Evolutionary conservation across 2,797 vertebrate genomes (phyloP).

Genomic region (Amniataba percoides): DNA sequence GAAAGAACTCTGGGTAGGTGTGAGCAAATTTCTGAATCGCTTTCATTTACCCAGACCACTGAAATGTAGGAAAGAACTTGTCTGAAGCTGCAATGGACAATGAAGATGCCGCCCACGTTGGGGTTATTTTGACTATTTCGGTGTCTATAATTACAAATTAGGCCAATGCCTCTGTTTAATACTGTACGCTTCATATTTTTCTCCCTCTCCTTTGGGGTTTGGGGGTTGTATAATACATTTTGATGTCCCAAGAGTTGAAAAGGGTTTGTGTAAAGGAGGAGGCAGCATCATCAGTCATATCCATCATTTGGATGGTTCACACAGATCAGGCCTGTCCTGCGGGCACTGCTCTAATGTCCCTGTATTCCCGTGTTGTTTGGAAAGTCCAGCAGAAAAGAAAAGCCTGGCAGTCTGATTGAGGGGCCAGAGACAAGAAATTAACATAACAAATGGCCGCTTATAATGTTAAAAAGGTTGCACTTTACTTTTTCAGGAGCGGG

Average conservation of each 20-base stretch:
- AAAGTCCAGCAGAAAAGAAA: slow-evolving; percentile 14
- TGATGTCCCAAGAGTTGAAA: slow-evolving; percentile 36
- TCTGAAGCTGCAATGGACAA: slow-evolving; percentile 55
- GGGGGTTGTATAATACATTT: slow-evolving; percentile 27
- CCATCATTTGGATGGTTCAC: slow-evolving; percentile 31
- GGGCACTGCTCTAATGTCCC: slow-evolving; percentile 23
- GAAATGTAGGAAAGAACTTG: slow-evolving; percentile 32
- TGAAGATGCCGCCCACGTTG: slow-evolving; percentile 36
- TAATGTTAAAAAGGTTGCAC: slow-evolving; percentile 80
- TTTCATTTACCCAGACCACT: slow-evolving; percentile 47
- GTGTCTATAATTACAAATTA: slow-evolving; percentile 42
- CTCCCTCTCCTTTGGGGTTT: slow-evolving; percentile 22
- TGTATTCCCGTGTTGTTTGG: slow-evolving; percentile 9
- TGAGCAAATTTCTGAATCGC: slow-evolving; percentile 45
- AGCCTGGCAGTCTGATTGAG: slow-evolving; percentile 5
- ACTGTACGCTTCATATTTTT: slow-evolving; percentile 32
- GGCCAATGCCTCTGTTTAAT: slow-evolving; percentile 23
- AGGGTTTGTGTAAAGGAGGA: slow-evolving; percentile 37
- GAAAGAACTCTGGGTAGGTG: slow-evolving; percentile 52
- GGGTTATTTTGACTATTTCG: slow-evolving; percentile 30
- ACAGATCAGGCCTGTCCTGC: slow-evolving; percentile 14
- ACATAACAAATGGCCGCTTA: slow-evolving; percentile 32
- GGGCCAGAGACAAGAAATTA: slow-evolving; percentile 16
- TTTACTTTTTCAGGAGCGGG: slow-evolving; percentile 76
- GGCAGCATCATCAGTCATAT: slow-evolving; percentile 11